Conservation (phyloP, 2,888 invertebrate genomes). For the Scrobipalpa atriplicella region DNA sequence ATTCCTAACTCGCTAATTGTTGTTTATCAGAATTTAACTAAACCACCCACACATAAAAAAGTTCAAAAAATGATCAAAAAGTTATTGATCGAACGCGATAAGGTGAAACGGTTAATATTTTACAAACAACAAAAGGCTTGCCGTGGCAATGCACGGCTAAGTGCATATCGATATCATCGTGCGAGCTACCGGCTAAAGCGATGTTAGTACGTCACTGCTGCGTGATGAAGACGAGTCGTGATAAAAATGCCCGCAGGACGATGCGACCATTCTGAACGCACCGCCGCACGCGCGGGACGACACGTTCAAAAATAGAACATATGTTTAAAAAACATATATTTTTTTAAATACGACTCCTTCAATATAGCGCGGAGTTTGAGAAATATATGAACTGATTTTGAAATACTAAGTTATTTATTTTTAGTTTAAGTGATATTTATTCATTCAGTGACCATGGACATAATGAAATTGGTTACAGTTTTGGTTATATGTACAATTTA, state of each 20-base stretch:
- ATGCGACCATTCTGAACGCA: slow-evolving; percentile 37
- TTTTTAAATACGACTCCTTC: slow-evolving; percentile 1
- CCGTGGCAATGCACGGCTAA: neutral
- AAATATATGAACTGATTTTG: neutral
- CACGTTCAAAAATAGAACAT: slow-evolving; percentile 25
- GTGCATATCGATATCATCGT: slow-evolving; percentile 25
- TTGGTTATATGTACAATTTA: neutral
- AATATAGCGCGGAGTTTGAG: neutral
- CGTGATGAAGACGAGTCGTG: slow-evolving; percentile 31
- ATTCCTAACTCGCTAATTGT: no score
- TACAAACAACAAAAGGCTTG: neutral
- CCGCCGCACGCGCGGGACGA: slow-evolving; percentile 29
- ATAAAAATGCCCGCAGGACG: slow-evolving; percentile 44
- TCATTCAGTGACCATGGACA: neutral
- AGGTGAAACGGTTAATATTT: neutral
- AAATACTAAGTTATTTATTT: neutral
- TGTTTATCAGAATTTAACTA: no score
- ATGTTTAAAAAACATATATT: neutral
- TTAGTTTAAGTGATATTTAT: slow-evolving; percentile 2
- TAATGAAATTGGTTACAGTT: slow-evolving; percentile 9
- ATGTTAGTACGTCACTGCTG: neutral
- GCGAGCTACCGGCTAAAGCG: slow-evolving; percentile 17
- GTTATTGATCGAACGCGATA: neutral
- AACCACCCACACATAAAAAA: neutral
- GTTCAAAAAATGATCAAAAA: neutral